phyloP scores from a whole-genome alignment of 2,113 vertebrate species.

The Pheucticus melanocephalus region DNA sequence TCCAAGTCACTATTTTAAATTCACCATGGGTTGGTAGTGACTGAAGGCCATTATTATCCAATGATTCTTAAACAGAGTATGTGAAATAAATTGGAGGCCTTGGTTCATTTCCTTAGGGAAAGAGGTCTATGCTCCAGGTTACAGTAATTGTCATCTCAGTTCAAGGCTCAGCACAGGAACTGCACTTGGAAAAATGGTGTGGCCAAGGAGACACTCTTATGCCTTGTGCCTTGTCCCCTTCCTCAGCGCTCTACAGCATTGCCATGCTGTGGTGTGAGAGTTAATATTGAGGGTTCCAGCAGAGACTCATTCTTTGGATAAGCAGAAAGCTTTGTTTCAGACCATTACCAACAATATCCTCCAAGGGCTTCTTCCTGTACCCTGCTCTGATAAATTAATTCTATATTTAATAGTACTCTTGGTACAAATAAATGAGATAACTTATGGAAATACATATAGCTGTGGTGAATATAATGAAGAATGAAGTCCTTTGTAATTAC shows the following conservation, averaged over 20 bases:
- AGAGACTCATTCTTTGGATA: background rate
- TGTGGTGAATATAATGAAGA: constrained; percentile 18
- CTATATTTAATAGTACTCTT: constrained; percentile 19
- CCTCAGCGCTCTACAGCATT: background rate
- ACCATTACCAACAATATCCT: background rate
- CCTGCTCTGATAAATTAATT: background rate
- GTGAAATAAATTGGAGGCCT: constrained; percentile 32
- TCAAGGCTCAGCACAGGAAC: background rate
- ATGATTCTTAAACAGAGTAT: background rate
- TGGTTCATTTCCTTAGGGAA: background rate
- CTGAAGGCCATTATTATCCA: constrained; percentile 2
- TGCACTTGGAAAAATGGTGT: background rate
- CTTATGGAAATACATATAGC: background rate
- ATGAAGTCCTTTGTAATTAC: background rate
- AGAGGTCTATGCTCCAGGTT: background rate
- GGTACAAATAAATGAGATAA: constrained; percentile 44
- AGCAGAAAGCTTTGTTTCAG: constrained; percentile 2
- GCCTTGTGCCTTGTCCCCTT: fast-evolving
- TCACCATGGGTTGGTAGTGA: background rate
- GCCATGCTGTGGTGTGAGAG: background rate
- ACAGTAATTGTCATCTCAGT: background rate
- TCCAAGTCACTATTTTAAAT: constrained; percentile 32
- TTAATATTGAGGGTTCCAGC: background rate
- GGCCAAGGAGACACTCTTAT: background rate
- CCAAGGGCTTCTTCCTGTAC: background rate